A percentile compares a stretch with the other conserved stretches of the same genome.
phyloP scores from a whole-genome alignment of 2,888 invertebrate genomes.

The Oasisia sp. region DNA sequence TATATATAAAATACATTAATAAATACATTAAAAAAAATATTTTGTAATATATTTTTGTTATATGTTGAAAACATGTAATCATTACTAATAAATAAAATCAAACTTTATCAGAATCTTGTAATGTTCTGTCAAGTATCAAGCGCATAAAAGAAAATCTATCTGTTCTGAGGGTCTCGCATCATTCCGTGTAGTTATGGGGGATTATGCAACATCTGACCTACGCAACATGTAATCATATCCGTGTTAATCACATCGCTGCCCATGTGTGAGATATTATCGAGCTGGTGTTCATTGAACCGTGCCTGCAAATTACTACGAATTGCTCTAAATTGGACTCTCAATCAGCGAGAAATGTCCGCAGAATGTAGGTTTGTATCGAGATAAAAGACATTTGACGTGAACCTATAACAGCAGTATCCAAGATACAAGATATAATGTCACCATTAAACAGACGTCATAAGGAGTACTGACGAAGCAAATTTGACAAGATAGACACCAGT shows the following conservation, averaged over 20 bases:
- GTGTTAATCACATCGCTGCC: not conserved
- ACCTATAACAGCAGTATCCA: too few relatives aligned
- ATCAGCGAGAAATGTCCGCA: not conserved
- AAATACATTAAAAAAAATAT: too few relatives aligned
- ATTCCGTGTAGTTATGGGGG: not conserved
- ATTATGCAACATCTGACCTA: constrained; percentile 3
- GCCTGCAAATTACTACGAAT: not conserved
- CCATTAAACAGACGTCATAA: too few relatives aligned
- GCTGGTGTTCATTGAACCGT: not conserved
- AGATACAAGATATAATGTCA: too few relatives aligned
- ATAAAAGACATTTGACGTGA: not conserved
- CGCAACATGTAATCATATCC: not conserved
- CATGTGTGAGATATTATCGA: not conserved
- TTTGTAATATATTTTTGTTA: too few relatives aligned
- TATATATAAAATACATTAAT: too few relatives aligned
- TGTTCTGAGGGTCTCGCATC: not conserved
- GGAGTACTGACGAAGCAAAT: too few relatives aligned
- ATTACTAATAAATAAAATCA: not conserved
- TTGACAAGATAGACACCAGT: too few relatives aligned
- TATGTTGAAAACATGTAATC: not conserved
- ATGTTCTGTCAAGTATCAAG: not conserved
- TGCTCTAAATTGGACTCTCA: not conserved
- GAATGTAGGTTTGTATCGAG: not conserved
- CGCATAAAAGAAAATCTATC: not conserved
- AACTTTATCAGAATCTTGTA: not conserved